phyloP scores from a whole-genome alignment of 2,797 vertebrate species.

The Natrix natrix region DNA sequence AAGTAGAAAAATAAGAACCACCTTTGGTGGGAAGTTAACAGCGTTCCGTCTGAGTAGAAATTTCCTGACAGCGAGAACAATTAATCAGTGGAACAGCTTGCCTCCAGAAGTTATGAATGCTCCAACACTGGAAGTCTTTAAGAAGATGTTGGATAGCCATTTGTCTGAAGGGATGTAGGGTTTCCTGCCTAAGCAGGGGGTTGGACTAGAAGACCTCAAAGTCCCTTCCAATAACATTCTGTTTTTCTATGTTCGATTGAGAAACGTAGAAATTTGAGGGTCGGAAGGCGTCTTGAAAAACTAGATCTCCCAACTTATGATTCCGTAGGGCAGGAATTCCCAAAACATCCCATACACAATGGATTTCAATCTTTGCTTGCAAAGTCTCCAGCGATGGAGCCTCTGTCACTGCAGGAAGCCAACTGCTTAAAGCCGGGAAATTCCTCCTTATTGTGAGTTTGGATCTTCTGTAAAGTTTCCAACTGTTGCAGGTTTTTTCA shows the following conservation, averaged over 20 bases:
- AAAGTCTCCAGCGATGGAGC: background rate
- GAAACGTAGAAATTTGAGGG: background rate
- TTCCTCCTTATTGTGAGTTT: background rate
- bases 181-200: too few relatives aligned
- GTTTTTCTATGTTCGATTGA: background rate
- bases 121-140: too few relatives aligned
- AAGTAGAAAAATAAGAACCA: too few relatives aligned
- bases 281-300: background rate
- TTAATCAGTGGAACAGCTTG: too few relatives aligned
- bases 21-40: too few relatives aligned
- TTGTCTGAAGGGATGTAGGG: too few relatives aligned
- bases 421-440: background rate
- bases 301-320: background rate
- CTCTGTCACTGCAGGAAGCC: background rate
- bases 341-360: background rate
- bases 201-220: too few relatives aligned
- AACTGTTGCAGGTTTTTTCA: background rate
- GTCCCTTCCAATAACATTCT: background rate
- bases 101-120: too few relatives aligned
- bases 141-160: too few relatives aligned
- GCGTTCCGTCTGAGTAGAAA: too few relatives aligned
- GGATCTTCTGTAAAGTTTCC: background rate
- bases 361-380: background rate
- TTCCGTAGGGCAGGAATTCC: background rate
- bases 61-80: too few relatives aligned